These are phyloP conservation scores for Scleropages formosus DNA, from an alignment of 2,797 vertebrate genomes.

Conservation along the genomic window DNA sequence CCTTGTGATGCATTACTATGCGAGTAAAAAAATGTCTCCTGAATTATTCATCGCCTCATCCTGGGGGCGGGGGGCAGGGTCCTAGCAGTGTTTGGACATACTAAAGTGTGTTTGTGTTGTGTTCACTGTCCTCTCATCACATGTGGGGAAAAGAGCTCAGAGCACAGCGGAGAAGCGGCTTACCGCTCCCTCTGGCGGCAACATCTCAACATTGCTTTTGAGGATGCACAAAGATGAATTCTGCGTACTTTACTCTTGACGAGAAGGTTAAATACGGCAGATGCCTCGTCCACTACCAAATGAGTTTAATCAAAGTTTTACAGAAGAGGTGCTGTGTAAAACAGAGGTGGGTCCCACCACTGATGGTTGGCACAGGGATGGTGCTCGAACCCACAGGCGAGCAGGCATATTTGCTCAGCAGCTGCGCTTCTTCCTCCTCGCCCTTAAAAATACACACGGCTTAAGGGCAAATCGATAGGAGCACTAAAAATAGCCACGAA, in stretches of 20 bases:
- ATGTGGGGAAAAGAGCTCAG: too few species aligned
- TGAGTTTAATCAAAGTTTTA: too few species aligned
- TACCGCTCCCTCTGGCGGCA: constrained; percentile 19
- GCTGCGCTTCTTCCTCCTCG: neutral
- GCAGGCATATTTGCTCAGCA: neutral
- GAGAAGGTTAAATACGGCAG: too few species aligned
- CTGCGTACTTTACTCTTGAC: too few species aligned
- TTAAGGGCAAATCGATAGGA: constrained; percentile 17
- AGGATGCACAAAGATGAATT: neutral
- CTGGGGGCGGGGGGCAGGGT: too few species aligned
- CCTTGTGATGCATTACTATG: too few species aligned
- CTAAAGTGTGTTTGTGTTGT: too few species aligned
- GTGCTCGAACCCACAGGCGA: constrained; percentile 1
- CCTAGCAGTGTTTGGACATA: too few species aligned
- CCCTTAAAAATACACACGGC: constrained; percentile 10
- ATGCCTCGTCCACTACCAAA: neutral
- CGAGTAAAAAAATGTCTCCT: too few species aligned
- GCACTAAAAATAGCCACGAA: constrained; percentile 18
- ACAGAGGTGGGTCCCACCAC: too few species aligned
- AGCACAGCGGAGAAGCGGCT: constrained; percentile 29
- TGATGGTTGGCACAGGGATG: neutral
- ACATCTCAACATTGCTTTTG: neutral
- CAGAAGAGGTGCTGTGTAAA: constrained; percentile 4
- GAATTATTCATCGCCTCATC: too few species aligned
- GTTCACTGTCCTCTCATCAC: too few species aligned